Conservation (phyloP, 2,797 vertebrate species). For the Miichthys miiuy region DNA sequence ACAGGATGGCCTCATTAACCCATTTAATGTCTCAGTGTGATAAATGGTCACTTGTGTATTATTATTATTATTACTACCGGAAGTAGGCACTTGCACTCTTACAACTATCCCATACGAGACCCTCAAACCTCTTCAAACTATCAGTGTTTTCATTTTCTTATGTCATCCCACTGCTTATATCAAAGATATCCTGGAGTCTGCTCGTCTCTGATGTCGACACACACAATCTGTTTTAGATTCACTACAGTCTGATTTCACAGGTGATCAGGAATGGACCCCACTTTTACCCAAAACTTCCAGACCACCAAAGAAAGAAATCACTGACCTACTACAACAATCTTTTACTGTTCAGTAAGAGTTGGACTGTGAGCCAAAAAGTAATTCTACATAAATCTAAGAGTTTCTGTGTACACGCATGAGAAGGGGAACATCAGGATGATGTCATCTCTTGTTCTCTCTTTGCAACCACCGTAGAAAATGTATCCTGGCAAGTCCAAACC, state of each 20-base stretch:
- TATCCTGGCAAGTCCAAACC: slow-evolving; percentile 70
- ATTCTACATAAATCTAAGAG: not conserved
- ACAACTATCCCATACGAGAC: not conserved
- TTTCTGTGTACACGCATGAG: not conserved
- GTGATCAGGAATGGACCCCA: not conserved
- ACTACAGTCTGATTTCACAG: not conserved
- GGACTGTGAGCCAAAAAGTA: not conserved
- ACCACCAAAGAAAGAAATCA: slow-evolving; percentile 2
- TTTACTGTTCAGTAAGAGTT: not conserved
- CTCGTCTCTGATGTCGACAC: no score
- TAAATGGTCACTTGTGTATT: not conserved
- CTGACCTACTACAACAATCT: not conserved
- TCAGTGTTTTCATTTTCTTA: not conserved
- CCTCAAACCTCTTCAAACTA: not conserved
- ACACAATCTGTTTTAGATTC: no score
- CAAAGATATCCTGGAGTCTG: no score
- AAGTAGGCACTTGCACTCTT: not conserved
- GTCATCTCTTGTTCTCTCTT: slow-evolving; percentile 10
- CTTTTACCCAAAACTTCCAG: not conserved
- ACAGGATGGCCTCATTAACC: not conserved
- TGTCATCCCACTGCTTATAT: not conserved
- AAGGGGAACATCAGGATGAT: not conserved
- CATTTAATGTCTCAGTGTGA: not conserved
- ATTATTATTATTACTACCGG: not conserved
- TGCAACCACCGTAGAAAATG: slow-evolving; percentile 42